phyloP scores from a whole-genome alignment of 1,140 invertebrate genomes.

The Ladona fulva region DNA sequence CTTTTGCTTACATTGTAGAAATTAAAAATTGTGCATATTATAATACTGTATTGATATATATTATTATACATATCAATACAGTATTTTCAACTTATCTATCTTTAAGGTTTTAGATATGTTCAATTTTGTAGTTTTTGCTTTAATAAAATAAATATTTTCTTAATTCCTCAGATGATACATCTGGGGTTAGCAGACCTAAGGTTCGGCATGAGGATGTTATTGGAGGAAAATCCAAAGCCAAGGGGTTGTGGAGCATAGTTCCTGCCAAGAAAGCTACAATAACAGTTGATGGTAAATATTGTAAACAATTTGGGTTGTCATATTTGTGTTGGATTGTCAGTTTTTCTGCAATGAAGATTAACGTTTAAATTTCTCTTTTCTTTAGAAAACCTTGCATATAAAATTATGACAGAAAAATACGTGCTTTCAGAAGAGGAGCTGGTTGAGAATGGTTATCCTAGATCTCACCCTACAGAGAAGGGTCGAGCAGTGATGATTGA shows the following conservation, averaged over 20 bases:
- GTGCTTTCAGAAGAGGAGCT: conserved; percentile 67
- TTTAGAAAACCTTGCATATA: conserved; percentile 25
- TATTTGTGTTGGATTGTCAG: too few species aligned
- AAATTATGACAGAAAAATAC: conserved; percentile 38
- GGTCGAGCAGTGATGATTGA: conserved; percentile 29
- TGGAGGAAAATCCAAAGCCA: conserved; percentile 48
- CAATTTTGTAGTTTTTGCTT: too few species aligned
- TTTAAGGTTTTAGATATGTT: too few species aligned
- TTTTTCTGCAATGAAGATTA: too few species aligned
- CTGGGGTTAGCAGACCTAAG: conserved; percentile 50
- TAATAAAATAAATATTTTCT: too few species aligned
- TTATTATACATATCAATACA: too few species aligned
- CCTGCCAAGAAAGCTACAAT: conserved; percentile 43
- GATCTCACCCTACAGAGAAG: conserved; percentile 46
- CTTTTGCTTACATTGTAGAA: too few species aligned
- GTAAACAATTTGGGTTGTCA: too few species aligned
- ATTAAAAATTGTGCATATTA: too few species aligned
- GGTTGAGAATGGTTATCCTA: conserved; percentile 74
- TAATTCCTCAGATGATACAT: conserved; percentile 30
- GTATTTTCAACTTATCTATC: too few species aligned
- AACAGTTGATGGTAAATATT: conserved; percentile 27
- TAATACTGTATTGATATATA: too few species aligned
- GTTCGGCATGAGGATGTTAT: conserved; percentile 56
- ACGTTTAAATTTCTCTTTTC: conserved; percentile 19
- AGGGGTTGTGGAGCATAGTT: conserved; percentile 62